Evolutionary conservation across 2,113 vertebrate species (phyloP).

Genomic region (Paramisgurnus dabryanus): DNA sequence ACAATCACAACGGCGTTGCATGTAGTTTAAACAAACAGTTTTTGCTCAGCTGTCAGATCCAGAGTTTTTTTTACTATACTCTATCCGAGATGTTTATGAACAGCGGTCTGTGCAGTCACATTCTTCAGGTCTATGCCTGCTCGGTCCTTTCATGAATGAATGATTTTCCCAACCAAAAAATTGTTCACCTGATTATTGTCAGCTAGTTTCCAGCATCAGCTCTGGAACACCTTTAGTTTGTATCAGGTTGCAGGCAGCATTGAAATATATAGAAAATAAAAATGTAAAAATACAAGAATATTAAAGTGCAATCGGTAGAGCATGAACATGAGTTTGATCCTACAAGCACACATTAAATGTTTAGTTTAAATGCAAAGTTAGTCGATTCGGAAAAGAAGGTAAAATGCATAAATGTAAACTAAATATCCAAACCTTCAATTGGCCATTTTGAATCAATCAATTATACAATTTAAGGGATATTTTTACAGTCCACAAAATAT

Average conservation of each 20-base stretch:
- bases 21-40: background rate
- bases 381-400: too few species aligned
- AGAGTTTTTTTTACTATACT: slow-evolving; percentile 8
- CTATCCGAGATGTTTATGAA: slow-evolving; percentile 44
- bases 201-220: background rate
- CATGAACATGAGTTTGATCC: too few species aligned
- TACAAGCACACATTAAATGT: too few species aligned
- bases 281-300: background rate
- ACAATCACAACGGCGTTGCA: background rate
- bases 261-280: background rate
- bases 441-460: too few species aligned
- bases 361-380: too few species aligned
- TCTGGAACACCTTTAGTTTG: background rate
- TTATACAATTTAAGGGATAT: too few species aligned
- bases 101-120: slow-evolving; percentile 23
- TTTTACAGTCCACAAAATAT: too few species aligned
- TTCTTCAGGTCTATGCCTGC: slow-evolving; percentile 1
- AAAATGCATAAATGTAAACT: too few species aligned
- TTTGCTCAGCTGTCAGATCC: slow-evolving; percentile 31
- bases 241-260: slow-evolving; percentile 1
- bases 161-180: background rate
- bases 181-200: background rate
- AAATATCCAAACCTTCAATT: too few species aligned
- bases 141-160: slow-evolving; percentile 4
- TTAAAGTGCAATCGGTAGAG: too few species aligned